Conservation (phyloP, 2,113 vertebrate species). For the Etheostoma spectabile region DNA sequence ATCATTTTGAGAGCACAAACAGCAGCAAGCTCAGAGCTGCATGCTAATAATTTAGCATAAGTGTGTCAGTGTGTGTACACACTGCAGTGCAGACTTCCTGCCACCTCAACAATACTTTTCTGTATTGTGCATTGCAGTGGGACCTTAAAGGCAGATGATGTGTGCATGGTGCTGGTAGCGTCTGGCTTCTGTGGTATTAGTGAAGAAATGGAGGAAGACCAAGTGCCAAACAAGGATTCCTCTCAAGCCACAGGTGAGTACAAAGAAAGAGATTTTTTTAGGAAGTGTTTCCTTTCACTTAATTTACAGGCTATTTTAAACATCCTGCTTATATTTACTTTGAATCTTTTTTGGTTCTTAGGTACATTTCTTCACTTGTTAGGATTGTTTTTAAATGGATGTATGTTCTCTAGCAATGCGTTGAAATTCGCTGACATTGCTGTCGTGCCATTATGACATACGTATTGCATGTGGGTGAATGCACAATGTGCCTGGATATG, state of each 20-base stretch:
- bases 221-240: constrained; percentile 49
- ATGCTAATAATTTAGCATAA: constrained; percentile 21
- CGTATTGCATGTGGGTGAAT: constrained; percentile 11
- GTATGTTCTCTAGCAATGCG: background rate
- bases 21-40: constrained; percentile 35
- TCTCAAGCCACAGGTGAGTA: constrained; percentile 68
- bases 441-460: background rate
- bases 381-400: background rate
- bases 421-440: constrained; percentile 13
- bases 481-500: constrained; percentile 20
- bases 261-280: constrained; percentile 4
- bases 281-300: background rate
- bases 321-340: background rate
- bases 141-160: constrained; percentile 35
- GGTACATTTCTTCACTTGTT: background rate
- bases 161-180: constrained; percentile 22
- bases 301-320: background rate
- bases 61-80: constrained; percentile 9
- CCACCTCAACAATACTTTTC: background rate
- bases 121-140: constrained; percentile 1
- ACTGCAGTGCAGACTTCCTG: constrained; percentile 30
- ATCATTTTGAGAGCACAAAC: constrained; percentile 52
- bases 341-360: background rate
- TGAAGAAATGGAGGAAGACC: constrained; percentile 72
- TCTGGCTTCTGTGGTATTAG: constrained; percentile 4